phyloP scores from a whole-genome alignment of 2,888 invertebrate species.

The Pristionchus japonicus region DNA sequence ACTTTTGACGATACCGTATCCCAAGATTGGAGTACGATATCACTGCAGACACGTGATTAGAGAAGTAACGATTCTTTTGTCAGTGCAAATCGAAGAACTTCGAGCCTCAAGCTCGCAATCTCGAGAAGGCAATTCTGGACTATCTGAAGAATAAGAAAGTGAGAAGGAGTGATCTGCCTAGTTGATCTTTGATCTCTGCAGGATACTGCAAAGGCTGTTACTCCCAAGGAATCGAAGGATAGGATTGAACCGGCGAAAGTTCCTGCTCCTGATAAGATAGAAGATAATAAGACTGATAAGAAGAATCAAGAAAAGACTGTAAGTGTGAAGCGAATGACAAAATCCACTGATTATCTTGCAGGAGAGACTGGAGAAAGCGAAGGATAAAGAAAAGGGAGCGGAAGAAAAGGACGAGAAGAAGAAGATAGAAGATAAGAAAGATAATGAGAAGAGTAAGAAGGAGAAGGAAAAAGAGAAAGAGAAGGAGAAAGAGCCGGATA shows the following conservation, averaged over 20 bases:
- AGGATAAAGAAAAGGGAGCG: too few relatives aligned
- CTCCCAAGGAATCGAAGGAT: constrained; percentile 20
- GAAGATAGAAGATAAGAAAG: neutral
- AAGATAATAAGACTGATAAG: neutral
- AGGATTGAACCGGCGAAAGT: neutral
- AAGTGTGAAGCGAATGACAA: neutral
- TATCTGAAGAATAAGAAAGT: constrained; percentile 24
- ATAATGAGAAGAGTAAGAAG: neutral
- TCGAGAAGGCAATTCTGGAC: neutral
- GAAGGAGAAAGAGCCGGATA: neutral
- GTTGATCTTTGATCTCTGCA: constrained; percentile 12
- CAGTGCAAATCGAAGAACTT: constrained; percentile 35
- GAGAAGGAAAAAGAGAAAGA: neutral
- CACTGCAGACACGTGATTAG: too few relatives aligned
- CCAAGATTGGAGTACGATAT: neutral
- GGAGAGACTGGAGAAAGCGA: neutral
- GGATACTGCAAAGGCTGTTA: neutral
- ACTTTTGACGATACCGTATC: neutral
- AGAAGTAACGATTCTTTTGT: too few relatives aligned
- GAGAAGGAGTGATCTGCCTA: neutral
- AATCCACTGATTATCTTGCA: neutral
- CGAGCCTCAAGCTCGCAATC: neutral
- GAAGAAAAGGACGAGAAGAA: neutral
- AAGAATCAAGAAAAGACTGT: neutral
- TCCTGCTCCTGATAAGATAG: neutral